Conservation (phyloP, 1,140 invertebrate species). For the Pantala flavescens region DNA sequence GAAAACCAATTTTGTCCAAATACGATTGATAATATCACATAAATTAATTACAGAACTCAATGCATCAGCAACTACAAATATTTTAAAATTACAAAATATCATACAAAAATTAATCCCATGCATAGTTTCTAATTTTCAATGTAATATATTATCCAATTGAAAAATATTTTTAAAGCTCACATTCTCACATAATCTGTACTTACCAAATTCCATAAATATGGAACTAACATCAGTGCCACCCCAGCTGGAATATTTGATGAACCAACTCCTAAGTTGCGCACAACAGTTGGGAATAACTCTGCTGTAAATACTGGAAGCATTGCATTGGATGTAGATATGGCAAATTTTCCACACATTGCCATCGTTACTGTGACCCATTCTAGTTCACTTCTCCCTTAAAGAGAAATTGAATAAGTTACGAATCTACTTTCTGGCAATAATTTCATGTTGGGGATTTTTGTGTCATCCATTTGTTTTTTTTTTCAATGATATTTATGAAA, state of each 20-base stretch:
- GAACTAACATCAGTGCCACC: conserved; percentile 55
- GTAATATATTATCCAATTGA: no score
- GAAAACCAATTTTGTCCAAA: no score
- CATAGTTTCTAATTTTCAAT: no score
- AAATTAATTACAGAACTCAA: no score
- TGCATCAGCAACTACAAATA: no score
- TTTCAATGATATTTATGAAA: no score
- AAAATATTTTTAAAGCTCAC: no score
- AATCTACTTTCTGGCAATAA: not conserved
- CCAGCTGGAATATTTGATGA: conserved; percentile 58
- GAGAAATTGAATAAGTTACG: not conserved
- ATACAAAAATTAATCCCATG: no score
- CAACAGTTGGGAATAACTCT: conserved; percentile 59
- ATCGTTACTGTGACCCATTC: conserved; percentile 49
- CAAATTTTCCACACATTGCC: conserved; percentile 58
- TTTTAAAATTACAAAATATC: no score
- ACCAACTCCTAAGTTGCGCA: conserved; percentile 60
- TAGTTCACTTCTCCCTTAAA: conserved; percentile 20
- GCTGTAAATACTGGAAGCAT: conserved; percentile 62
- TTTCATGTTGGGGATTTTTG: no score
- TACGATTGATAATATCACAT: no score
- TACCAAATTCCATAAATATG: conserved; percentile 60
- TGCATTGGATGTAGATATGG: conserved; percentile 56
- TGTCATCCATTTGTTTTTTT: not conserved
- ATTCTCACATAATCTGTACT: conserved; percentile 32